Base-by-base conservation (phyloP, 2,797 vertebrate genomes). In the Glyptemys insculpta region DNA sequence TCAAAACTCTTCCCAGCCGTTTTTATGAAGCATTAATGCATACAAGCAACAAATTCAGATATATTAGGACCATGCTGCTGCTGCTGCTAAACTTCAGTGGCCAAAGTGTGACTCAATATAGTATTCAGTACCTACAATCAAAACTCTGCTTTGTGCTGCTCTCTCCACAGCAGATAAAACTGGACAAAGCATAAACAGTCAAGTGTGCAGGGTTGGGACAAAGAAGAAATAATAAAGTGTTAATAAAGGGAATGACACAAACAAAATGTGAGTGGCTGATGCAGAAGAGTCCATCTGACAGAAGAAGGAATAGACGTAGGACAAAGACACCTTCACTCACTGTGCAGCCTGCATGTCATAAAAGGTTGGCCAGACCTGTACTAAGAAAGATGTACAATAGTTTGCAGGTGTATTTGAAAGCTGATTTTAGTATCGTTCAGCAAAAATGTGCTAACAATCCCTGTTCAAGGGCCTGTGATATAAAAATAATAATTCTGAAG, bases 181-280 rank as follows among this genome's bases (percentile, higher is more conserved):
- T 81, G 50, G n/a, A 84, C 93, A 91, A 91, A 96, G 80, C 53
- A 8, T 27, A 59, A 86, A 89, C 49, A 90, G 92, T 84, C 90
- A 85, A 97, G 79, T 81, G 91, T 88, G 76, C 78, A 88, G 78
- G 31, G 72, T 9, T 93, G 93, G 89, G 92, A 90, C 82, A 57
- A 93, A 65, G 31, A 57, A 96, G 94, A 95, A 94, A 90, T 89
- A 97, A 96, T 86, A 89, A 96, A 91, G 94, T 96, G 89, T 81
- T 97, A 92, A 57, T 93, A 78, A 0, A 65, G 91, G 72, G 89
- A 95, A 96, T 85, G 88, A 88, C 59, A 72, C 89, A 79, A 79
- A 62, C 27, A 54, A 94, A 92, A 85, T 65, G 76, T 82, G 89
- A 96, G 92, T 62, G 57, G 47, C 62, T 83, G 80, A 90, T 85